Evolutionary conservation across 2,797 vertebrate species (phyloP), one percentile per base, ranked within the genome.

Genomic region (Pteronotus mesoamericanus): DNA sequence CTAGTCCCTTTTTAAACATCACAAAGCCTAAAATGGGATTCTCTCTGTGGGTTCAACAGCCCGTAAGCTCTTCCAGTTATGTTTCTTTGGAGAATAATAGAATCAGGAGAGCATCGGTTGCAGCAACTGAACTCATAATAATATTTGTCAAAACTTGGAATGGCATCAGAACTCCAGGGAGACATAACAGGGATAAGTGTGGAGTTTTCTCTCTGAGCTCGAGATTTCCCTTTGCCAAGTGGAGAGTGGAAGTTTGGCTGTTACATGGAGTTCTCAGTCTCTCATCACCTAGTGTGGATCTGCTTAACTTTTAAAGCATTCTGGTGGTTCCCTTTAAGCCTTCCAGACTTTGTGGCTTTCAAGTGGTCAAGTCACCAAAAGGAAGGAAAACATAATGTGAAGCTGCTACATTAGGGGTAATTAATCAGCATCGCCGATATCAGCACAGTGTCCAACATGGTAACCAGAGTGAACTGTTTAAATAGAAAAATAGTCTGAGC

Each of bases 161-260:
- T 53, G 71, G 39, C 86, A 66, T 93, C 89, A 68, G 68, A 93
- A 82, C 95, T 78, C 79, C 42, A 59, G 75, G 69, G 86, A 94
- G 90, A 72, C 29, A 22, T 53, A 75, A 55, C 69, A 91, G 82
- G 78, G 39, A 69, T 83, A 48, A 68, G 55, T 12, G n/a, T 85
- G 53, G 88, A 80, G 87, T 6, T 91, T 88, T 84, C 71, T 91
- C 88, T 92, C n/a, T 29, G 44, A 94, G 95, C 26, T 51, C n/a
- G 26, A 48, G 15, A n/a, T 75, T 89, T 89, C 68, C 48, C 44
- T 89, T 57, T 75, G 92, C 92, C 86, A 89, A 95, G 91, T 71
- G 7, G 68, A 92, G 83, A 91, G 75, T 85, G 72, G 96, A 94
- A 91, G 91, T 85, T 95, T 95, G 96, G 91, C 96, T 85, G 94